Evolutionary conservation across 2,797 vertebrate species (phyloP).

Genomic region (Vultur gryphus): DNA sequence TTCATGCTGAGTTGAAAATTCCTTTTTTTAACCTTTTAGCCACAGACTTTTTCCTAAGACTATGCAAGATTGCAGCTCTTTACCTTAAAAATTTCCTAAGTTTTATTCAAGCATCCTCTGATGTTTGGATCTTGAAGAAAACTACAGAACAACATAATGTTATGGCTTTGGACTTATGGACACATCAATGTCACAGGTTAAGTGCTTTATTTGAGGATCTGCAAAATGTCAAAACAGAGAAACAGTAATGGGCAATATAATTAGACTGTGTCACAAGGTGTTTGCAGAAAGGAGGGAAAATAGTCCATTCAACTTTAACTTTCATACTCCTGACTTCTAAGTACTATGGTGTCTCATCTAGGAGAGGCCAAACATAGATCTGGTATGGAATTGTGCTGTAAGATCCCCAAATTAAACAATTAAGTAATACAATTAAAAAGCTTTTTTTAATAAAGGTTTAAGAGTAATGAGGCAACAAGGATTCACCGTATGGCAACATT

Average conservation of each 20-base stretch:
- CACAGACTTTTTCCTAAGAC: not conserved
- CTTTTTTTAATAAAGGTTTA: conserved; percentile 29
- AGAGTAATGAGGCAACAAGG: conserved; percentile 27
- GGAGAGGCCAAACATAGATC: not conserved
- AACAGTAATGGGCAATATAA: not conserved
- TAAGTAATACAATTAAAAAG: conserved; percentile 24
- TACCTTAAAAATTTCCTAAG: not conserved
- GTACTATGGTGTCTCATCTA: not conserved
- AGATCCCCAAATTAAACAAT: not conserved
- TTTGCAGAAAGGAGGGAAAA: not conserved
- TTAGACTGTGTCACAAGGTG: not conserved
- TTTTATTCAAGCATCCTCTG: not conserved
- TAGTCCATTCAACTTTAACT: not conserved
- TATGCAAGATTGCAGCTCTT: not conserved
- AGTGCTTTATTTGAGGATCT: not conserved
- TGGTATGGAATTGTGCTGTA: not conserved
- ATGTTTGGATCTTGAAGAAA: not conserved
- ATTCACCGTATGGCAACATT: conserved; percentile 1
- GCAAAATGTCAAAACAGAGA: not conserved
- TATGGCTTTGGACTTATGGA: not conserved
- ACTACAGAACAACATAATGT: not conserved
- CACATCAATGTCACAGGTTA: not conserved
- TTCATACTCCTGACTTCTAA: not conserved
- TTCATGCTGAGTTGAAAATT: not conserved
- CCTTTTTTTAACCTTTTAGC: not conserved